These are phyloP conservation scores for Piezodorus guildinii DNA, from an alignment of 1,140 invertebrate genomes.

Conservation along the genomic window DNA sequence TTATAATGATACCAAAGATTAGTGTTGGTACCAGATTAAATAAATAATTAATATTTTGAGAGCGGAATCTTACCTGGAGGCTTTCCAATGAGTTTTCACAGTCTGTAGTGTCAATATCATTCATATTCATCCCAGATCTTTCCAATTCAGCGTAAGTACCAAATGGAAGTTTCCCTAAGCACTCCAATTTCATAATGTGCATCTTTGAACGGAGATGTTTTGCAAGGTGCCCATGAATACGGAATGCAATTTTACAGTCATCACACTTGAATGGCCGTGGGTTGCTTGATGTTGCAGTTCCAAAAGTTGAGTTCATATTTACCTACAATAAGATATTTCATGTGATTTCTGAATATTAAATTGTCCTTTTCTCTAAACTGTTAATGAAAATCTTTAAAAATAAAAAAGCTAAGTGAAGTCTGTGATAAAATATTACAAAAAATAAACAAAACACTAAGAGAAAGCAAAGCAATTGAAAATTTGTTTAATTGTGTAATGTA, in stretches of 20 bases:
- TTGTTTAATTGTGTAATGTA: too few relatives aligned
- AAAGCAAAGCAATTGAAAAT: too few relatives aligned
- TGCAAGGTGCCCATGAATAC: constrained; percentile 89
- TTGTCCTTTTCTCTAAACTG: too few relatives aligned
- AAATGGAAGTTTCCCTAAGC: constrained; percentile 82
- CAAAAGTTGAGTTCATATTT: constrained; percentile 75
- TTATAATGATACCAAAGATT: too few relatives aligned
- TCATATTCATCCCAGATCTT: constrained; percentile 74
- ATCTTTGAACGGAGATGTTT: constrained; percentile 94
- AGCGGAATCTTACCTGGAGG: constrained; percentile 44
- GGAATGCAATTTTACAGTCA: constrained; percentile 90
- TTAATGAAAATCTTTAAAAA: too few relatives aligned
- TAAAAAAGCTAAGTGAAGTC: too few relatives aligned
- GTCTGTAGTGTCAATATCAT: constrained; percentile 87
- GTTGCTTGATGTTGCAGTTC: constrained; percentile 72
- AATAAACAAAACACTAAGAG: too few relatives aligned
- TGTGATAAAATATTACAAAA: too few relatives aligned
- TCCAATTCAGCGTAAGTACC: constrained; percentile 94
- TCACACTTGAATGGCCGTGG: constrained; percentile 88
- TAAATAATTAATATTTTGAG: too few relatives aligned
- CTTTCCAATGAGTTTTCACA: constrained; percentile 85
- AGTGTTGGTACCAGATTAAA: too few relatives aligned
- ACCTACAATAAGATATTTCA: constrained; percentile 33
- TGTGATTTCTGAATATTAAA: too few relatives aligned
- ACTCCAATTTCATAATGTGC: constrained; percentile 92